A percentile compares a stretch with the other conserved stretches of the same genome.
Conservation (phyloP, 2,113 vertebrate genomes). For the Carlito syrichta region DNA sequence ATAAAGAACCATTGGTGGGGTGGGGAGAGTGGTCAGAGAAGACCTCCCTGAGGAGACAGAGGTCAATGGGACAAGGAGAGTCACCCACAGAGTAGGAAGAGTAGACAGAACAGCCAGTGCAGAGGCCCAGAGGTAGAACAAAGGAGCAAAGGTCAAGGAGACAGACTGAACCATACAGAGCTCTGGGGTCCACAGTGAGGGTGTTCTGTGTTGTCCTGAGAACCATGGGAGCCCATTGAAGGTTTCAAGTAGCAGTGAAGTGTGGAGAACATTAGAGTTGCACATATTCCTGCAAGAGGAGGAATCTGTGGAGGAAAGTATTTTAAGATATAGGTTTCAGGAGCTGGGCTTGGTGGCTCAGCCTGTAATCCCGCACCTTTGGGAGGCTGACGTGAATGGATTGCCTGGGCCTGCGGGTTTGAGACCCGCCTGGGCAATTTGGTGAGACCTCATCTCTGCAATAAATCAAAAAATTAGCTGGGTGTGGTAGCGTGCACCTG, state of each 20-base stretch:
- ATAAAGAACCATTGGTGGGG: background rate
- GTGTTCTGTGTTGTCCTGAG: background rate
- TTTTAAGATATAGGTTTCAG: background rate
- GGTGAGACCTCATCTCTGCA: no score
- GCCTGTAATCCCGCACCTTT: no score
- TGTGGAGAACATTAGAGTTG: background rate
- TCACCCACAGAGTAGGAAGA: no score
- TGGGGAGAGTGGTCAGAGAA: background rate
- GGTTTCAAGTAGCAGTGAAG: background rate
- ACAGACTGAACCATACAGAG: accelerated
- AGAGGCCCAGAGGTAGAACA: background rate
- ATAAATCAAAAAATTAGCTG: no score
- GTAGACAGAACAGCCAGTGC: no score
- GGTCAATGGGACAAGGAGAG: background rate
- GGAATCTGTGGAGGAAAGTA: background rate
- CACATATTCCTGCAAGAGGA: background rate
- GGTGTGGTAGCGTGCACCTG: no score
- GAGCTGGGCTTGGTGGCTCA: no score
- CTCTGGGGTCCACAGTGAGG: background rate
- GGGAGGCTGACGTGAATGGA: no score
- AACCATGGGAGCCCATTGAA: accelerated
- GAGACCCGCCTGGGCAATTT: no score
- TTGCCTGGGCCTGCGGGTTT: no score
- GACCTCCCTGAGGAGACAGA: background rate
- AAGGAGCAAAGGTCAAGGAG: background rate